Base-by-base conservation (phyloP, 2,797 vertebrate genomes). In the Petrocephalus schoutedeni region DNA sequence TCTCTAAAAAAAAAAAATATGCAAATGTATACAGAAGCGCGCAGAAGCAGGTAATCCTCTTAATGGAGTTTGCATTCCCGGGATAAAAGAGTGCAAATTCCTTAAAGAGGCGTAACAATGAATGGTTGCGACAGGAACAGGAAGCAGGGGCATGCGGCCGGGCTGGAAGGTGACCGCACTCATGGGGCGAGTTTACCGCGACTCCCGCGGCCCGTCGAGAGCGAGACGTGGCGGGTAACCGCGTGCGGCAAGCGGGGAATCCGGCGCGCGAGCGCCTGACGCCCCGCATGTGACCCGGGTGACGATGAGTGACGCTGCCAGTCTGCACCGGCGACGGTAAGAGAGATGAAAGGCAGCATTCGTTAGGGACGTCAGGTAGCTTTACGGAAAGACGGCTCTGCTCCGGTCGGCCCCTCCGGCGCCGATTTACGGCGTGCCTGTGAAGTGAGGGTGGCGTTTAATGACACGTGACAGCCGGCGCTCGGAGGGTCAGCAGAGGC, bases 11-110 rank as follows among this genome's bases (percentile, higher is more conserved):
- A 84, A 32, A 28, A 36, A 19, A 10, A 85, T 45, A 77, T 77
- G 71, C 71, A 57, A 85, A 85, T 85, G 10, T 57, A 28, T 19
- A 56, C 21, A 58, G 23, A 56, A 28, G 4, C 23, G 28, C 16
- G 28, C 54, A 86, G 84, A 57, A 58, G 56, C 53, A 56, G 84
- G 84, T 58, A 86, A 86, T 86, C 23, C 54, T 57, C 28, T 86
- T 58, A 86, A 58, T 54, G 16, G 84, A 58, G 84, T 36, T 86
- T 86, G 53, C 54, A 41, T 59, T 86, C 84, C 53, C 23, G 19
- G 21, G 23, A 58, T 36, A 86, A 58, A 58, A 2, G 32, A 6
- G 14, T 58, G 23, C 56, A 19, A 54, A 56, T 59, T 86, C 53
- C 28, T 57, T 10, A 58, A 58, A 86, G 19, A 36, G 56, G 32